phyloP scores from a whole-genome alignment of 2,797 vertebrate species.

The Lacerta agilis region DNA sequence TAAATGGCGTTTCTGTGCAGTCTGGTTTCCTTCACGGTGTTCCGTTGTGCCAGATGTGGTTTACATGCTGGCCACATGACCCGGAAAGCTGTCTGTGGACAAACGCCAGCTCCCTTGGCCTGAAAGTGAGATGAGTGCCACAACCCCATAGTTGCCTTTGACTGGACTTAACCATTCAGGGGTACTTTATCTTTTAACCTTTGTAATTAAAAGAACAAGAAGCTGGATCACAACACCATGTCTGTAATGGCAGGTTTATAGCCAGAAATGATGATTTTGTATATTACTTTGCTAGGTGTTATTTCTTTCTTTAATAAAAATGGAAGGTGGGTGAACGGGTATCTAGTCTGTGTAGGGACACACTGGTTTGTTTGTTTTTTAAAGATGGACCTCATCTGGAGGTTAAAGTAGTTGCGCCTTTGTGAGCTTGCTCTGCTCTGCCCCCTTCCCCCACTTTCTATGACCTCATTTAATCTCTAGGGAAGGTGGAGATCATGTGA shows the following conservation, averaged over 20 bases:
- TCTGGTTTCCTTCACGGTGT: too few relatives aligned
- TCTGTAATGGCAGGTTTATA: neutral
- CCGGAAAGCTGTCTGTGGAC: too few relatives aligned
- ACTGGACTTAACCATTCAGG: too few relatives aligned
- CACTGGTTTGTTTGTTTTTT: neutral
- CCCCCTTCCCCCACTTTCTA: neutral
- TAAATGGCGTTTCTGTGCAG: fast-evolving
- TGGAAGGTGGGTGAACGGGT: neutral
- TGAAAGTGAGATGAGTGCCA: too few relatives aligned
- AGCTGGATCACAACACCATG: too few relatives aligned
- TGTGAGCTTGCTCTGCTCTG: neutral
- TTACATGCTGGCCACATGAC: too few relatives aligned
- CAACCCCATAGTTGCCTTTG: too few relatives aligned
- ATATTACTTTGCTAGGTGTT: neutral
- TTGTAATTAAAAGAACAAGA: too few relatives aligned
- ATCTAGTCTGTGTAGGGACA: neutral
- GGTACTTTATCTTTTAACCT: too few relatives aligned
- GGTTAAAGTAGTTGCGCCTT: neutral
- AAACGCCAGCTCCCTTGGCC: too few relatives aligned
- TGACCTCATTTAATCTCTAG: neutral
- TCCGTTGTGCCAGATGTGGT: too few relatives aligned
- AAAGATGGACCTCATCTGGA: neutral
- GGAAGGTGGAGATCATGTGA: neutral
- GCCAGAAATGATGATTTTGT: neutral
- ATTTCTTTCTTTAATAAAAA: neutral